These are phyloP conservation scores for Corapipo altera DNA, from an alignment of 2,113 vertebrate genomes.

Conservation along the genomic window DNA sequence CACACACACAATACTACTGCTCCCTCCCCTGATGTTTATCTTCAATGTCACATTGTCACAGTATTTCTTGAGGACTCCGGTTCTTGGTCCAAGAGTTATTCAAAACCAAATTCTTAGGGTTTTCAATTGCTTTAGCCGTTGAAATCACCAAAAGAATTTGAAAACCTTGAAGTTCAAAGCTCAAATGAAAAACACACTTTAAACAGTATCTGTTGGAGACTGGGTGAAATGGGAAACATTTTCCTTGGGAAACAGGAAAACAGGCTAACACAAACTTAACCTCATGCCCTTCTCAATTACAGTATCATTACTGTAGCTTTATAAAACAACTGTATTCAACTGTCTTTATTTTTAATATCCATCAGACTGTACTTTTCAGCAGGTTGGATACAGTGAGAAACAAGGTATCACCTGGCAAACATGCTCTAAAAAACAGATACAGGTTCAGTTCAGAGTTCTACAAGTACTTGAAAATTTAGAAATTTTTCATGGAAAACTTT, in stretches of 20 bases:
- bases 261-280: not conserved
- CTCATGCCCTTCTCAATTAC: not conserved
- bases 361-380: not conserved
- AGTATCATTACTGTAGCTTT: not conserved
- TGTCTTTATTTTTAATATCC: not conserved
- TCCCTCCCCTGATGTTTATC: not conserved
- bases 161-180: not conserved
- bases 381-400: not conserved
- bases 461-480: not conserved
- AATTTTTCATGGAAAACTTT: not conserved
- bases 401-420: not conserved
- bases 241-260: not conserved
- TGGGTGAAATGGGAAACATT: not conserved
- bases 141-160: not conserved
- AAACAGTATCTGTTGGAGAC: not conserved
- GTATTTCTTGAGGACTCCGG: not conserved
- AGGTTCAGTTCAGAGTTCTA: not conserved
- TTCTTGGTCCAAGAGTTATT: not conserved
- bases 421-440: not conserved
- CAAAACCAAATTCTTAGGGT: not conserved
- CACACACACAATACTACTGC: accelerated
- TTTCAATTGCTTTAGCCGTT: not conserved
- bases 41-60: not conserved
- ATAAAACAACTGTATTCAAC: not conserved
- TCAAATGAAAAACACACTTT: not conserved